Evolutionary conservation across 1,140 invertebrate genomes (phyloP), one percentile per base, ranked within the genome.

Genomic region (Tetramorium parvispinum): DNA sequence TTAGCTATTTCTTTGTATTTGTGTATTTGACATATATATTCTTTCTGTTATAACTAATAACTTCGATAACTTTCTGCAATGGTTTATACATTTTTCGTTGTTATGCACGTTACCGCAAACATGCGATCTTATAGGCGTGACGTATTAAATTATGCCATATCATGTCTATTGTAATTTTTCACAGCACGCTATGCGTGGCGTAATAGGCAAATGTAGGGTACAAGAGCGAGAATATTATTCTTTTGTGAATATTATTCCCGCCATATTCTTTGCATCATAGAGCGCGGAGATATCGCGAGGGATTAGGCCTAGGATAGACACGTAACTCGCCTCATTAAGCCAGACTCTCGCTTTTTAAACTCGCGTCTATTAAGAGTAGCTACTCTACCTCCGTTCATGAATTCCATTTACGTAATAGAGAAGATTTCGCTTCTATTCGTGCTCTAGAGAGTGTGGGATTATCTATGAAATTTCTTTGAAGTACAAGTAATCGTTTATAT

Each of bases 401-500:
- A 27, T 53, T 49, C 32, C 32, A 27, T 63, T 91, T 91, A 76
- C 78, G 81, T 77, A 91, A 91, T 73, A 27, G 40, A 24, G 75
- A 75, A 83, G 77, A 90, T 91, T 90, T 91, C 89, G 86, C 77
- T 86, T 86, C 82, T 76, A 88, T 88, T 91, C 77, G 78, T 16
- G 40, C 66, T 51, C n/a, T 16, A 53, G 63, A 65, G 18, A 65
- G 77, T 57, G 88, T 85, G 88, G 32, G 89, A 90, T 83, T 65
- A 70, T 59, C 63, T 59, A 70, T 43, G 85, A 90, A 89, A 89
- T 90, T 86, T 87, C 89, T 63, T 63, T 61, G 61, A 66, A 59
- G 70, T 61, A 40, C 68, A 59, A 57, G 59, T 49, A 49, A 73
- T 21, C 21, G 24, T 73, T 86, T 85, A 27, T n/a, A 49, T 76